phyloP scores from a whole-genome alignment of 2,113 vertebrate genomes.

The Acinonyx jubatus region DNA sequence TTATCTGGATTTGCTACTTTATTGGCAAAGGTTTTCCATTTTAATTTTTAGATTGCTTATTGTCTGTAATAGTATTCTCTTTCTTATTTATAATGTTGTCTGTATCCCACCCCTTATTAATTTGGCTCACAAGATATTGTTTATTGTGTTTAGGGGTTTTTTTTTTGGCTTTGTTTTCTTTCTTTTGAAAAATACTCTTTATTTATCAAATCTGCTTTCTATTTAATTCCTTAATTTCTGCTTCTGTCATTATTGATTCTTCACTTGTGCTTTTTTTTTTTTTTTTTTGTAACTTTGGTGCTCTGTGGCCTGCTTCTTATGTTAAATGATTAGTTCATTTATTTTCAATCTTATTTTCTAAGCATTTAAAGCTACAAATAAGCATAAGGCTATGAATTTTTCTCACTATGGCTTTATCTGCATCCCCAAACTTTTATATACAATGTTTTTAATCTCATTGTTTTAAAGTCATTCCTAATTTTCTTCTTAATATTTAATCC shows the following conservation, averaged over 20 bases:
- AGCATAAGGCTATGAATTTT: not conserved
- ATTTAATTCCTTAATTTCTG: not conserved
- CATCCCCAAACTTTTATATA: not conserved
- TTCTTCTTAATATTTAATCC: not conserved
- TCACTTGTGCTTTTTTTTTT: not conserved
- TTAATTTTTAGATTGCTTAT: not conserved
- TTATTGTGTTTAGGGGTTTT: not conserved
- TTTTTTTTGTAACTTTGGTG: not conserved
- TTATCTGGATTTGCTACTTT: not conserved
- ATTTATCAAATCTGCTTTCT: not conserved
- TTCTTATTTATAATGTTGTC: not conserved
- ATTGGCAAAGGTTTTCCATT: not conserved
- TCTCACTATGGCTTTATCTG: not conserved
- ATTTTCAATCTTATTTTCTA: not conserved
- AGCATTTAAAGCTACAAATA: not conserved
- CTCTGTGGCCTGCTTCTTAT: not conserved
- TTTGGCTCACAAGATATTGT: not conserved
- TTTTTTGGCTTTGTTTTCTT: not conserved
- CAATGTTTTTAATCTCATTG: not conserved
- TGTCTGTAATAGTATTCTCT: not conserved
- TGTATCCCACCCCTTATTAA: not conserved
- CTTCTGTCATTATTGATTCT: not conserved
- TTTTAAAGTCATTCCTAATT: not conserved
- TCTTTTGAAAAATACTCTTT: constrained; percentile 15
- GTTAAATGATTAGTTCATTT: not conserved